phyloP scores from a whole-genome alignment of 1,140 invertebrate genomes.

The Nymphalis io region DNA sequence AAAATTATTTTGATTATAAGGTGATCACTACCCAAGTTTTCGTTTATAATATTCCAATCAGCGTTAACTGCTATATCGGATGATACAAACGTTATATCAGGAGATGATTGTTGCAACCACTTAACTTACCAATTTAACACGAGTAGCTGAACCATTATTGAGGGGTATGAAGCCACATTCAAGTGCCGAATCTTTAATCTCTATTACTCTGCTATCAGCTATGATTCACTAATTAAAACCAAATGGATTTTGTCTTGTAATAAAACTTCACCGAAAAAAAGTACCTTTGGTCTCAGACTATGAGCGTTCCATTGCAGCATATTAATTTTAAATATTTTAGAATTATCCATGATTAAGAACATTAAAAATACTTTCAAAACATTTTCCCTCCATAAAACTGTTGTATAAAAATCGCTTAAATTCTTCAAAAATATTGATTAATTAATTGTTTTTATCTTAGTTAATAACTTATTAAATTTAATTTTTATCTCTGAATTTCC shows the following conservation, averaged over 20 bases:
- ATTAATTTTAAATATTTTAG: no score
- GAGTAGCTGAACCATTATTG: no score
- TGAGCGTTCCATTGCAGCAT: slow-evolving; percentile 28
- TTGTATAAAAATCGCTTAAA: not conserved
- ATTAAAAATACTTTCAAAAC: not conserved
- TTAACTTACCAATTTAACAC: not conserved
- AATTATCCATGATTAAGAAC: no score
- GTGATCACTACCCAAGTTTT: not conserved
- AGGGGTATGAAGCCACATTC: slow-evolving; percentile 3
- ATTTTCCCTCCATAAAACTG: not conserved
- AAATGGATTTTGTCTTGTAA: slow-evolving; percentile 24
- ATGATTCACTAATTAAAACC: slow-evolving; percentile 28
- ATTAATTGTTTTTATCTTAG: not conserved
- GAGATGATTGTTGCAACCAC: not conserved
- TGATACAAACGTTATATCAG: not conserved
- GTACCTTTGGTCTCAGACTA: slow-evolving; percentile 16
- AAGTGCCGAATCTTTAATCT: slow-evolving; percentile 13
- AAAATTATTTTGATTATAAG: not conserved
- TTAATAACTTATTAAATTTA: not conserved
- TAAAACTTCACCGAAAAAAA: slow-evolving; percentile 9
- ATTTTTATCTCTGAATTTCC: not conserved
- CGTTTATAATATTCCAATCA: not conserved
- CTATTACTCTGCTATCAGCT: slow-evolving; percentile 19
- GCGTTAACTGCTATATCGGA: not conserved
- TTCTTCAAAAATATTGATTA: not conserved